Conservation (phyloP, 2,888 invertebrate genomes). For the Acleris emargana region DNA sequence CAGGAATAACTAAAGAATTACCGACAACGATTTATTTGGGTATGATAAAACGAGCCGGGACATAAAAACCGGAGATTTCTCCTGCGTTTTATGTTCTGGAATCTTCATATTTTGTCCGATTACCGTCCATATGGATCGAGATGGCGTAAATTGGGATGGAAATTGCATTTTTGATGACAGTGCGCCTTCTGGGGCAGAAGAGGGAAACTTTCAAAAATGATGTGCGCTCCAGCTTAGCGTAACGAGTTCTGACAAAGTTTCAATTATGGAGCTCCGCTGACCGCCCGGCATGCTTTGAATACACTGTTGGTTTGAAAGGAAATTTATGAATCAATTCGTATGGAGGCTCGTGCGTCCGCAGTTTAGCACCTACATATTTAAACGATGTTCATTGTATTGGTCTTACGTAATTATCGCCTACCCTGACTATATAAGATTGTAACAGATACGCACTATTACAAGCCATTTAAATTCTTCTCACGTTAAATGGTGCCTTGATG, state of each 20-base stretch:
- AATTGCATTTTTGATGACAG: too few relatives aligned
- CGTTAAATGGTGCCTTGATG: too few relatives aligned
- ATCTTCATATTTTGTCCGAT: slow-evolving; percentile 1
- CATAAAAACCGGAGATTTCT: neutral
- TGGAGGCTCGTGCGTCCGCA: too few relatives aligned
- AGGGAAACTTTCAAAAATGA: too few relatives aligned
- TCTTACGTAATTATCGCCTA: neutral
- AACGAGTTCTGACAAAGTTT: too few relatives aligned
- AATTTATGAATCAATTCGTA: too few relatives aligned
- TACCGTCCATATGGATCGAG: neutral
- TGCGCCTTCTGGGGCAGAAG: too few relatives aligned
- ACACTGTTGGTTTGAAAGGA: too few relatives aligned
- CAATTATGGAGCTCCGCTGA: too few relatives aligned
- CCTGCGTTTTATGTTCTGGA: slow-evolving; percentile 1
- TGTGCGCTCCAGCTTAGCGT: too few relatives aligned
- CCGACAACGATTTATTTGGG: neutral
- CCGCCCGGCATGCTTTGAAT: too few relatives aligned
- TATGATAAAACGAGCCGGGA: neutral
- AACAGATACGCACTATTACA: neutral
- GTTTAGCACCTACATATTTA: neutral
- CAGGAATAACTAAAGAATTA: slow-evolving; percentile 19
- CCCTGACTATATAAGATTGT: neutral
- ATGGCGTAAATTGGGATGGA: neutral
- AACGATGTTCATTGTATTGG: neutral
- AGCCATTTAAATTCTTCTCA: neutral